phyloP scores from a whole-genome alignment of 2,888 invertebrate species.

The Folsomia candida region DNA sequence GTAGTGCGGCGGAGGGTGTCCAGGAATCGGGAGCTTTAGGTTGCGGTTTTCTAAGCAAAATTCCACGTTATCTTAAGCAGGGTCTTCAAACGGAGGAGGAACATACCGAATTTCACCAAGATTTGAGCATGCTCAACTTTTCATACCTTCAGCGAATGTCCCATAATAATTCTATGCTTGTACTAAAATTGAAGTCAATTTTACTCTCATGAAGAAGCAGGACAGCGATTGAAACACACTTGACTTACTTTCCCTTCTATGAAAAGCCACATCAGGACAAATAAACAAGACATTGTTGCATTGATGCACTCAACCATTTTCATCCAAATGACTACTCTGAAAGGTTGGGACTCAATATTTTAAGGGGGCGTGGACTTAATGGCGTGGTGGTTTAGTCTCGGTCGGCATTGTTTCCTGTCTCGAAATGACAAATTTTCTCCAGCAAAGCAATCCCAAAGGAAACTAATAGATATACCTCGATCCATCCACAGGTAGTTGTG shows the following conservation, averaged over 20 bases:
- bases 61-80: too few species aligned
- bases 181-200: neutral
- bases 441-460: neutral
- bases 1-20: too few species aligned
- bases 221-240: too few species aligned
- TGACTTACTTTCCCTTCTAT: neutral
- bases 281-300: neutral
- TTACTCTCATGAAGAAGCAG: neutral
- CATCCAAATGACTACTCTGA: neutral
- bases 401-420: neutral
- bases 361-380: neutral
- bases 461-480: neutral
- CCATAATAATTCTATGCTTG: too few species aligned
- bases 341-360: neutral
- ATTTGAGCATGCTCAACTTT: too few species aligned
- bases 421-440: conserved; percentile 2
- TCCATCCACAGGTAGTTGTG: too few species aligned
- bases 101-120: too few species aligned
- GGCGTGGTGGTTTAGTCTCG: neutral
- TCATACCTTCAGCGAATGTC: too few species aligned
- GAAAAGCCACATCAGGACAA: neutral
- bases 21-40: too few species aligned
- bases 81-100: too few species aligned
- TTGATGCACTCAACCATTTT: neutral
- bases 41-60: too few species aligned